These are phyloP conservation scores for Diarsia brunnea DNA, from an alignment of 2,888 invertebrate genomes.

Conservation along the genomic window DNA sequence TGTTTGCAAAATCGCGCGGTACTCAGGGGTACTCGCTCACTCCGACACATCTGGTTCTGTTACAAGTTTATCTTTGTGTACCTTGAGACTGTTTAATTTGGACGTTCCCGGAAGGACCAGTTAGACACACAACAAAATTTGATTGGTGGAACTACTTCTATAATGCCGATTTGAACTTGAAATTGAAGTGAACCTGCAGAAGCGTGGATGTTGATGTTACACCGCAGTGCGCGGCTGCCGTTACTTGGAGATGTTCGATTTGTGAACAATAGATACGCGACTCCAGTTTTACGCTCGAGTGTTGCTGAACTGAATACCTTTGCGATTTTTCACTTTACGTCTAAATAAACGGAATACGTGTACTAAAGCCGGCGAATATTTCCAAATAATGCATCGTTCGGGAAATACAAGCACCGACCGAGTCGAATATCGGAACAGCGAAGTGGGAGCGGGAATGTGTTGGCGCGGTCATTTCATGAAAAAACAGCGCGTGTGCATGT, in stretches of 20 bases:
- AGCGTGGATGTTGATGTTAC: background rate
- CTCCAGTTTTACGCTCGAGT: constrained; percentile 65
- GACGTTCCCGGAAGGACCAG: background rate
- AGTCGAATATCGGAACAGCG: constrained; percentile 22
- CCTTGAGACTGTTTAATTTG: constrained; percentile 4
- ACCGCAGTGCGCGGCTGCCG: background rate
- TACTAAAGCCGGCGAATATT: constrained; percentile 33
- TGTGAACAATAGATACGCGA: constrained; percentile 59
- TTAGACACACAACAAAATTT: background rate
- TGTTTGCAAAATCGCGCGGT: constrained; percentile 22
- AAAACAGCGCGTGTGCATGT: no score
- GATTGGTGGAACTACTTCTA: background rate
- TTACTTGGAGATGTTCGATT: constrained; percentile 54
- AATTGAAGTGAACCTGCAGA: background rate
- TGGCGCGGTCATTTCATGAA: constrained; percentile 40
- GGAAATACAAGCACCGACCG: constrained; percentile 25
- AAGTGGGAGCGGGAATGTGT: constrained; percentile 10
- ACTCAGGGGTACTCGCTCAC: constrained; percentile 8
- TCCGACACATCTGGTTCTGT: constrained; percentile 9
- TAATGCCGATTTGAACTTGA: background rate
- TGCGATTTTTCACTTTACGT: constrained; percentile 60
- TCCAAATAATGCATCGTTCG: constrained; percentile 58
- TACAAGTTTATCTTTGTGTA: constrained; percentile 7
- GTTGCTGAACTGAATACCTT: constrained; percentile 57
- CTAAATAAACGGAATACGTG: constrained; percentile 61